These are phyloP conservation scores for Drosophila nr. medialis DNA, from an alignment of 2,888 invertebrate genomes.

Conservation along the genomic window DNA sequence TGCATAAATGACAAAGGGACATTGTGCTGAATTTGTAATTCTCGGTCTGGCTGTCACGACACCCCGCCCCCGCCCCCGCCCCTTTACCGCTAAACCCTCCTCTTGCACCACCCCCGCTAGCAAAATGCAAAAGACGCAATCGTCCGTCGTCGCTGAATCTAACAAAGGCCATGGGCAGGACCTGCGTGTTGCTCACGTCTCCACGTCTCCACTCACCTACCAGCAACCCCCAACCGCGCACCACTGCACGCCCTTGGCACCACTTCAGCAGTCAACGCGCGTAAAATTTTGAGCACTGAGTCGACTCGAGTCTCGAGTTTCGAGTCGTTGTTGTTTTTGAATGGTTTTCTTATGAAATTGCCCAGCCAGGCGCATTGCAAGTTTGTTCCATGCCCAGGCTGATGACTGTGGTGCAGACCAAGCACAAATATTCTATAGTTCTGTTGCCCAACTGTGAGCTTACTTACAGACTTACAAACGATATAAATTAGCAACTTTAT, in stretches of 20 bases:
- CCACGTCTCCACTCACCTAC: neutral
- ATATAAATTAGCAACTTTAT: conserved; percentile 20
- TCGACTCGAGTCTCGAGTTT: conserved; percentile 47
- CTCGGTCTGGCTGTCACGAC: conserved; percentile 56
- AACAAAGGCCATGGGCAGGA: conserved; percentile 64
- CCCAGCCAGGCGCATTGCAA: conserved; percentile 47
- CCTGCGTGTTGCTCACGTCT: conserved; percentile 18
- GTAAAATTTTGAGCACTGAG: conserved; percentile 72
- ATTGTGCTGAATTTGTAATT: conserved; percentile 81
- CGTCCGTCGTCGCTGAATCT: conserved; percentile 58
- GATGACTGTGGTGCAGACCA: conserved; percentile 30
- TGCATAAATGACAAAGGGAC: conserved; percentile 82
- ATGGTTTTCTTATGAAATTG: conserved; percentile 48
- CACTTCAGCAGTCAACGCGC: conserved; percentile 75
- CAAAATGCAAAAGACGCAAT: conserved; percentile 71
- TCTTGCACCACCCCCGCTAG: conserved; percentile 5
- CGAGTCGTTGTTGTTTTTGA: conserved; percentile 24
- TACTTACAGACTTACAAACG: conserved; percentile 1
- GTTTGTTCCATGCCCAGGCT: conserved; percentile 22
- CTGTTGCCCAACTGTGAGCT: conserved; percentile 30
- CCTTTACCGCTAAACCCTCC: too few species aligned
- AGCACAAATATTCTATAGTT: conserved; percentile 18
- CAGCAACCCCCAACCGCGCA: neutral
- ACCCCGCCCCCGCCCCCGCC: neutral
- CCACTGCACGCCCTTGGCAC: neutral